Base-by-base conservation (phyloP, 2,797 vertebrate genomes). In the Tachyglossus aculeatus region DNA sequence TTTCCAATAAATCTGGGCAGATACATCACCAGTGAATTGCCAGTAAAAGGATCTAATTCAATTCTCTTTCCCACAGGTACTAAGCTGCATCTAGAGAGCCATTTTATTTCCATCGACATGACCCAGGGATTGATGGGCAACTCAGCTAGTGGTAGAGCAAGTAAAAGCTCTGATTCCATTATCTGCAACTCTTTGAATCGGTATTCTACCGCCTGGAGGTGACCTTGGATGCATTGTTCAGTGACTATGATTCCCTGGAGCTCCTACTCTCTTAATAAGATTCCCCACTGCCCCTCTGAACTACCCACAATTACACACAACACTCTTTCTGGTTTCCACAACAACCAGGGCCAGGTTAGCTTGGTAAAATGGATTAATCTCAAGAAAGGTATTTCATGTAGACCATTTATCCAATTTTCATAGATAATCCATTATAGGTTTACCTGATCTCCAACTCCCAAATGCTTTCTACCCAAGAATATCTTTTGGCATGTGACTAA, bases 161-260 rank as follows among this genome's bases (percentile, higher is more conserved):
- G 50, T 55, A 52, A 61, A n/a, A n/a, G n/a, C n/a, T n/a, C n/a
- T n/a, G n/a, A n/a, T n/a, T n/a, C n/a, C n/a, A n/a, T n/a, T n/a
- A n/a, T n/a, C n/a, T n/a, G n/a, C n/a, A n/a, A n/a, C n/a, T n/a
- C n/a, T n/a, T n/a, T n/a, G n/a, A n/a, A n/a, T n/a, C n/a, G n/a
- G n/a, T 22, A n/a, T 51, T 67, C 64, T 27, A 51, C 21, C 29
- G 43, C 22, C 31, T 7, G 50, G 25, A n/a, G n/a, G n/a, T n/a
- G n/a, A 52, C 61, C 63, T 47, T 15, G 37, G 34, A 47, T 25
- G 7, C 19, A 50, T 68, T 58, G 41, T 48, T 32, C 47, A 78
- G 25, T 58, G 45, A 58, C 5, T 47, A 29, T 54, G 34, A 39
- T 7, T 56, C 39, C 31, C 40, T 15, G 16, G n/a, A 67, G 58